phyloP scores from a whole-genome alignment of 1,140 invertebrate genomes.

The Drosophila sp. region DNA sequence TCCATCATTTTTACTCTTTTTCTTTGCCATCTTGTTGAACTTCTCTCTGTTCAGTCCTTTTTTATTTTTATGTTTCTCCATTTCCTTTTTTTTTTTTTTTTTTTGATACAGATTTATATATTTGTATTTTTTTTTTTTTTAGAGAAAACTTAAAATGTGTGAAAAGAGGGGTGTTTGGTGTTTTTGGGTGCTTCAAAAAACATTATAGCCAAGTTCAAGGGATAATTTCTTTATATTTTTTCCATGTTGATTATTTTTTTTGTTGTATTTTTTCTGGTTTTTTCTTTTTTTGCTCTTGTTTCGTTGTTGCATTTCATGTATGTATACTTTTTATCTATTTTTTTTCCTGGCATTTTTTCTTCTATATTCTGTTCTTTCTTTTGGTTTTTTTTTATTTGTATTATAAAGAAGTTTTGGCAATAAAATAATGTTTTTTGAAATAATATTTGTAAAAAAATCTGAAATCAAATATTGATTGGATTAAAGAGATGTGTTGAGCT shows the following conservation, averaged over 20 bases:
- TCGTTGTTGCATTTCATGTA: slow-evolving; percentile 34
- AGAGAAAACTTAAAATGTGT: slow-evolving; percentile 77
- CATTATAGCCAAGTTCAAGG: slow-evolving; percentile 78
- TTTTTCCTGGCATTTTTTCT: slow-evolving; percentile 65
- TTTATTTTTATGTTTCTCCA: slow-evolving; percentile 50
- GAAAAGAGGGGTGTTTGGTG: slow-evolving; percentile 78
- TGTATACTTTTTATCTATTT: slow-evolving; percentile 58
- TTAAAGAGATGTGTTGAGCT: slow-evolving; percentile 73
- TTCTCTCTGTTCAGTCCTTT: slow-evolving; percentile 52
- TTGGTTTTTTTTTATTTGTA: slow-evolving; percentile 43
- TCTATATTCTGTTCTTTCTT: slow-evolving; percentile 56
- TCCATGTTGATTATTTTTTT: slow-evolving; percentile 64
- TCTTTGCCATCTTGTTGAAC: slow-evolving; percentile 62
- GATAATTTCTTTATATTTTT: slow-evolving; percentile 44
- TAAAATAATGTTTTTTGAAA: slow-evolving; percentile 83
- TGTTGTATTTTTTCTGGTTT: slow-evolving; percentile 48
- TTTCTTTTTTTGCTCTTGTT: slow-evolving; percentile 65
- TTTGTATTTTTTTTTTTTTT: slow-evolving; percentile 48
- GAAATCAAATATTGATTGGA: slow-evolving; percentile 82
- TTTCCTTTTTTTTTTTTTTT: slow-evolving; percentile 59
- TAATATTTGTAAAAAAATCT: slow-evolving; percentile 82
- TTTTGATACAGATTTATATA: slow-evolving; percentile 37
- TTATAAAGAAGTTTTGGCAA: slow-evolving; percentile 80
- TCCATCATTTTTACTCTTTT: slow-evolving; percentile 53
- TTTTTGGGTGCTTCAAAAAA: slow-evolving; percentile 81